These are phyloP conservation scores for Vesta saturnalis DNA, from an alignment of 2,888 invertebrate genomes.

Conservation along the genomic window DNA sequence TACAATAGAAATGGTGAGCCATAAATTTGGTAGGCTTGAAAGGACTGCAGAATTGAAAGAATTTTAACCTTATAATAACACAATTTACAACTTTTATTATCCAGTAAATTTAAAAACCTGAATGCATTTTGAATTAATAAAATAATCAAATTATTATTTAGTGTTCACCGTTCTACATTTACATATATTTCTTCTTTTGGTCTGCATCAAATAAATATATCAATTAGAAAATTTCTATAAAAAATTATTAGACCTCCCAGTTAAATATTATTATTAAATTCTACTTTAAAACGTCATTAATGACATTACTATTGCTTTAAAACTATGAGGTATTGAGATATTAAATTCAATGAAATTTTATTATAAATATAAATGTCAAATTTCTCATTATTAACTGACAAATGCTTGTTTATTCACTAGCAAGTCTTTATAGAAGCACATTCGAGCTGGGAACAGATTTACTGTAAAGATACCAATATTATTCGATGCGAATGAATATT, in stretches of 20 bases:
- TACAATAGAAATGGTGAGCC: conserved; percentile 4
- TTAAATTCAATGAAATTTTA: no score
- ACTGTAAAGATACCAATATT: no score
- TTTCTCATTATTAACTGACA: no score
- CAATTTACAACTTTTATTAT: conserved; percentile 9
- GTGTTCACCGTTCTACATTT: conserved; percentile 2
- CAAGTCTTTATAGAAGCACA: no score
- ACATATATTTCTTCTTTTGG: conserved; percentile 14
- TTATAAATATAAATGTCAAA: no score
- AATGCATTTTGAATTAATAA: conserved; percentile 8
- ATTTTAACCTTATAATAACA: conserved; percentile 12
- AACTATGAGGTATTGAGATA: no score
- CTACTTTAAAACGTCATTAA: no score
- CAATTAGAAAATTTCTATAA: conserved; percentile 2
- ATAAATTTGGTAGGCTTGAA: conserved; percentile 7
- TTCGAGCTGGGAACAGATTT: no score
- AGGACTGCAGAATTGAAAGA: conserved; percentile 5
- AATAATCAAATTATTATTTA: conserved; percentile 13
- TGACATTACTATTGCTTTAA: no score
- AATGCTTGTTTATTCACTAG: no score
- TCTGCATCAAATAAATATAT: conserved; percentile 7
- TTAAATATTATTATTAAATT: not conserved
- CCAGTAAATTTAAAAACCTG: not conserved
- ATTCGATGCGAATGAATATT: no score
- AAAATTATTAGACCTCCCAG: not conserved